phyloP scores from a whole-genome alignment of 2,113 vertebrate species.

The Nothobranchius kuhntae region DNA sequence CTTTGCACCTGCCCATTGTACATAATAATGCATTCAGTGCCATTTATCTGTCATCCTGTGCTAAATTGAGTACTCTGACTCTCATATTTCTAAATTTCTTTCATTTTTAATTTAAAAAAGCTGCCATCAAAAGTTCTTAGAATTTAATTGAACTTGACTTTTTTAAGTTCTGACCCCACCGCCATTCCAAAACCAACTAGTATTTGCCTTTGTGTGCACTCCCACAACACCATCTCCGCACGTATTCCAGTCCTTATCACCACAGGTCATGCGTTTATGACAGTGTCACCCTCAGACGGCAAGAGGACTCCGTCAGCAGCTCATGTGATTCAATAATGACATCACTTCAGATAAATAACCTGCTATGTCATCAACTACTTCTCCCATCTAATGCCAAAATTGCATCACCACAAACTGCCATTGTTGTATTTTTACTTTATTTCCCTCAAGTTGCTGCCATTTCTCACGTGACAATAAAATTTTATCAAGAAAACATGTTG shows the following conservation, averaged over 20 bases:
- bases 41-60: conserved; percentile 35
- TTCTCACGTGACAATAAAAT: conserved; percentile 35
- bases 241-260: conserved; percentile 59
- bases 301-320: conserved; percentile 27
- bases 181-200: conserved; percentile 64
- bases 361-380: conserved; percentile 23
- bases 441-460: conserved; percentile 36
- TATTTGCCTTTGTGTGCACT: conserved; percentile 6
- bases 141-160: conserved; percentile 15
- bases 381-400: conserved; percentile 38
- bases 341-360: conserved; percentile 38
- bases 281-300: conserved; percentile 47
- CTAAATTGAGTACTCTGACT: conserved; percentile 21
- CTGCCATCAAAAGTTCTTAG: conserved; percentile 9
- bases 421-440: conserved; percentile 33
- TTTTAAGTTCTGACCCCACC: conserved; percentile 24
- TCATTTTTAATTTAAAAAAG: conserved; percentile 1
- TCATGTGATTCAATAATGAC: conserved; percentile 40
- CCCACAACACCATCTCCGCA: conserved; percentile 21
- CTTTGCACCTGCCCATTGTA: conserved; percentile 55
- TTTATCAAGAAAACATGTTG: conserved; percentile 27
- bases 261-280: conserved; percentile 45
- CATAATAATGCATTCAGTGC: conserved; percentile 32
- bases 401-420: conserved; percentile 33
- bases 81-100: conserved; percentile 21